Percentiles rank a stretch among this genome's conserved stretches.
Conservation (phyloP, 2,113 vertebrate genomes). For the Emydocephalus ijimae region DNA sequence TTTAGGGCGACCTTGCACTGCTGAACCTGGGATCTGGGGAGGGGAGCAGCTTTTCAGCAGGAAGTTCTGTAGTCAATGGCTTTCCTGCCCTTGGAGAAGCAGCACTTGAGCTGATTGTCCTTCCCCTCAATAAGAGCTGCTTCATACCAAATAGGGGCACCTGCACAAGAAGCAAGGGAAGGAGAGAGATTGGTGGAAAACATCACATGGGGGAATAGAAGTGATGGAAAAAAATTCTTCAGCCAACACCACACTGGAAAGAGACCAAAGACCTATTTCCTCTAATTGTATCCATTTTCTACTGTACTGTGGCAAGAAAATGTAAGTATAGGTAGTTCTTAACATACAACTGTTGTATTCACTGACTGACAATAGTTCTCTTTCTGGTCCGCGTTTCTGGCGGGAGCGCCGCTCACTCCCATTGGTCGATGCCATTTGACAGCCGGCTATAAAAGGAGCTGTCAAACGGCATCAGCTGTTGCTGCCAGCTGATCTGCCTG, state of each 20-base stretch:
- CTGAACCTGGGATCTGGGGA: neutral
- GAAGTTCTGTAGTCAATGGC: neutral
- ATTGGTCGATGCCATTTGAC: no score
- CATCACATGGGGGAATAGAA: neutral
- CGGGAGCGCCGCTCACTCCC: no score
- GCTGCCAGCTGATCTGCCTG: no score
- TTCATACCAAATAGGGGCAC: neutral
- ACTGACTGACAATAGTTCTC: no score
- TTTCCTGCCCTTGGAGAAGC: neutral
- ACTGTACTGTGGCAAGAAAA: neutral
- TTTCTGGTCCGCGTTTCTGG: no score
- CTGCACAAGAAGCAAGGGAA: neutral
- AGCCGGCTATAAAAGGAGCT: no score
- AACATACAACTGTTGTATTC: no score
- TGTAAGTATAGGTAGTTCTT: neutral
- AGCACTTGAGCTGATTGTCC: neutral
- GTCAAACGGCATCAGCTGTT: no score
- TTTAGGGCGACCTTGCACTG: neutral
- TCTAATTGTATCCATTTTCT: neutral
- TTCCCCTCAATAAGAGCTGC: neutral
- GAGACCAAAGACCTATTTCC: neutral
- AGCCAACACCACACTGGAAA: neutral
- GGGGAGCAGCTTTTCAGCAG: neutral
- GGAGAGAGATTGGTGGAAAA: neutral
- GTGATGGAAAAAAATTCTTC: neutral